A percentile compares a stretch with the other conserved stretches of the same genome.
Evolutionary conservation across 2,797 vertebrate genomes (phyloP).

Genomic region (Eleutherodactylus coqui): DNA sequence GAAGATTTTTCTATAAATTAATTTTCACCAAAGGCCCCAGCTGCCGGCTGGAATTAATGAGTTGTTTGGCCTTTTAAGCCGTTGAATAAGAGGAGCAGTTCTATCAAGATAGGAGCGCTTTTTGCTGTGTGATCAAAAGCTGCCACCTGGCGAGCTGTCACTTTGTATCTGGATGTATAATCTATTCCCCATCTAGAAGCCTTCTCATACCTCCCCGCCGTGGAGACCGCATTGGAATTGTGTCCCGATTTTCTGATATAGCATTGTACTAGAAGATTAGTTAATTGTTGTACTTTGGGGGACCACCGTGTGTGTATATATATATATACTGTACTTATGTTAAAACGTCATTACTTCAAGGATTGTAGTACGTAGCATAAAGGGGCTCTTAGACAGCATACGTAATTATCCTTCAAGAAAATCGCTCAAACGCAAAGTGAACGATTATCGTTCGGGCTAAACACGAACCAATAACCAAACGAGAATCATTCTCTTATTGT

Average conservation of each 20-base stretch:
- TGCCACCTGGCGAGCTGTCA: constrained; percentile 49
- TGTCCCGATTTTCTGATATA: not conserved
- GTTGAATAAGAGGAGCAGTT: constrained; percentile 31
- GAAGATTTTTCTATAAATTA: constrained; percentile 27
- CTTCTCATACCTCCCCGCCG: not conserved
- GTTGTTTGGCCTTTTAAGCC: constrained; percentile 51
- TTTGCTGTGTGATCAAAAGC: constrained; percentile 20
- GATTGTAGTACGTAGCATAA: no score
- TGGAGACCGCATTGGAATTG: not conserved
- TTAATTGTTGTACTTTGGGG: no score
- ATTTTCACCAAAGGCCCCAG: constrained; percentile 28
- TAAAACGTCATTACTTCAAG: no score
- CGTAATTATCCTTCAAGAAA: no score
- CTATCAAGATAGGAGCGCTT: constrained; percentile 42
- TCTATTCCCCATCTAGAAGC: constrained; percentile 10
- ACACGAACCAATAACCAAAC: no score
- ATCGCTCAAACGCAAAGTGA: no score
- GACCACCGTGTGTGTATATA: no score
- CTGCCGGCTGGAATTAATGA: constrained; percentile 52
- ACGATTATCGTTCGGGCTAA: no score
- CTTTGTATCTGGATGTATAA: constrained; percentile 42
- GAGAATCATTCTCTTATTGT: no score
- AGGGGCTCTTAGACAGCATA: no score
- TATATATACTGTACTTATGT: no score
- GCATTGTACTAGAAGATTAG: not conserved